Evolutionary conservation across 2,797 vertebrate species (phyloP), one percentile per base, ranked within the genome.

Genomic region (Diplodus puntazzo): DNA sequence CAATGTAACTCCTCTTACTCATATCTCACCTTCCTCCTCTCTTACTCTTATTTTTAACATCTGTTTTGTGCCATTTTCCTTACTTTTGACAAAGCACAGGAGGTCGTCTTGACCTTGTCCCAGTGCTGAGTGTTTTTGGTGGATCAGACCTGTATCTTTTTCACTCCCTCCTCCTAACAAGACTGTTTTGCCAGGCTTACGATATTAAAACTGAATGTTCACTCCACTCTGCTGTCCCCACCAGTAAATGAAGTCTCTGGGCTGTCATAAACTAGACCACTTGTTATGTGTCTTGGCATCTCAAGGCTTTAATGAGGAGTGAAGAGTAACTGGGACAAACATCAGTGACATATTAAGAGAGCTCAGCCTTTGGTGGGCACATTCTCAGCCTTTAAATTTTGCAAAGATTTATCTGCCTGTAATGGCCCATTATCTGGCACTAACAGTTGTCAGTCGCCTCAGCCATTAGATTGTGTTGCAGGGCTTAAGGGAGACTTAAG

Each of bases 351-450:
- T 77, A 81, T 87, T 80, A 76, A 83, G 75, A 82, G 79, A 14
- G 30, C 61, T 83, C 76, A 80, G 81, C 67, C 65, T 84, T 88
- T 62, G 60, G 81, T 81, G 90, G 85, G 84, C 84, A 82, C 69
- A 79, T 88, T 91, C 77, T 88, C 88, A 91, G 85, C 79, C 48
- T 85, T 89, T 92, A 92, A 92, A 94, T 92, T 86, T 86, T 79
- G 55, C 77, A 57, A 45, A 81, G 73, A 89, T 88, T 88, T 81
- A 74, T 85, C 69, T 67, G 83, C 68, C 59, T 87, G 71, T 85
- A 84, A 87, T 88, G 63, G 80, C 64, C 80, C 74, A 79, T 90
- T 89, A 88, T 90, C 83, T 87, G 63, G 75, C 81, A 75, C 79
- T 88, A 85, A 85, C 58, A 83, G 77, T 84, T 79, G 77, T 90